phyloP scores from a whole-genome alignment of 1,140 invertebrate genomes.

The Periplaneta americana region DNA sequence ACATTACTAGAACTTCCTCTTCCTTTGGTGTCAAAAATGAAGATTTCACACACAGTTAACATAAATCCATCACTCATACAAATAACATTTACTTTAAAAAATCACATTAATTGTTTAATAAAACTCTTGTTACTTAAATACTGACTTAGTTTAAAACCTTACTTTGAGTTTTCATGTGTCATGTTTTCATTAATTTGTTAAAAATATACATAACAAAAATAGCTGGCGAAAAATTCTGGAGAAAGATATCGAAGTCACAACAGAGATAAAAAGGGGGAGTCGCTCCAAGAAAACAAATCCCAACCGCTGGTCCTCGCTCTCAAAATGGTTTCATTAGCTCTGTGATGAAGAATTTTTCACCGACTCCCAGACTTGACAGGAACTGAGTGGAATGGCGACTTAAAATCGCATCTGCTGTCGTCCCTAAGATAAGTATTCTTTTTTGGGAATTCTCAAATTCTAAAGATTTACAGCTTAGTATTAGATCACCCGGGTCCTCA shows the following conservation, averaged over 20 bases:
- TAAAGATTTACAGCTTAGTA: too few species aligned
- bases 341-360: not conserved
- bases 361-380: not conserved
- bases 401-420: too few species aligned
- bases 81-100: not conserved
- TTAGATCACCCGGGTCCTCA: too few species aligned
- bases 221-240: not conserved
- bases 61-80: not conserved
- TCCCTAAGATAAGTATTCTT: too few species aligned
- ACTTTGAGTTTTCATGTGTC: not conserved
- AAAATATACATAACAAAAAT: not conserved
- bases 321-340: too few species aligned
- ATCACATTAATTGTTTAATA: not conserved
- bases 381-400: too few species aligned
- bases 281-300: too few species aligned
- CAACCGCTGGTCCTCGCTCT: too few species aligned
- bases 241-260: not conserved
- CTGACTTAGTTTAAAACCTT: not conserved
- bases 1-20: not conserved
- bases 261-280: too few species aligned
- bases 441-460: too few species aligned
- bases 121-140: not conserved
- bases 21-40: conserved; percentile 9
- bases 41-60: not conserved
- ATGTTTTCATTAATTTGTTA: conserved; percentile 3